Percentiles rank a stretch among this genome's conserved stretches.
Conservation (phyloP, 1,140 invertebrate genomes). For the Nephila pilipes region DNA sequence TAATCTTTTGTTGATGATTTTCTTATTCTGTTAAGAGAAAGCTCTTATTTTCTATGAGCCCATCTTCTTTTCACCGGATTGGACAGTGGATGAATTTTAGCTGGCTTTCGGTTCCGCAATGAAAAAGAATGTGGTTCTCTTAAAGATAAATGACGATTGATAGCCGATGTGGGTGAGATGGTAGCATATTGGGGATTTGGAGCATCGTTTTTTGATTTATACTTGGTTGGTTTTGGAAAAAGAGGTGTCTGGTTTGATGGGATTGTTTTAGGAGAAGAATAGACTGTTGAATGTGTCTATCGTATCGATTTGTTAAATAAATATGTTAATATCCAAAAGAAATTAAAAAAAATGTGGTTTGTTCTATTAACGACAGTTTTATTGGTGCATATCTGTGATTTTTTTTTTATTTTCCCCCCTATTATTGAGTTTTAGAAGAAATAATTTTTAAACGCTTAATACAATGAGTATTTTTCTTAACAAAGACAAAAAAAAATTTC, state of each 20-base stretch:
- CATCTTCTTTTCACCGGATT: not conserved
- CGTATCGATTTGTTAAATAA: not conserved
- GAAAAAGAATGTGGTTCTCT: not conserved
- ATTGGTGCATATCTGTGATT: not conserved
- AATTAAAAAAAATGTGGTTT: not conserved
- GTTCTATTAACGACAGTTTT: not conserved
- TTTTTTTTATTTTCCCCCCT: not conserved
- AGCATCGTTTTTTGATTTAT: not conserved
- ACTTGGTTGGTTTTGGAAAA: not conserved
- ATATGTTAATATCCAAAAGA: not conserved
- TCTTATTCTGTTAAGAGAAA: constrained; percentile 19
- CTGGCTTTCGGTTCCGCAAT: not conserved
- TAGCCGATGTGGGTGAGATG: not conserved
- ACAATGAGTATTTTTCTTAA: not conserved
- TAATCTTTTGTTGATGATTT: constrained; percentile 1
- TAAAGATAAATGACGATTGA: not conserved
- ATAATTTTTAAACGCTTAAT: not conserved
- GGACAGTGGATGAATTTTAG: not conserved
- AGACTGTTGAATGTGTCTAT: not conserved
- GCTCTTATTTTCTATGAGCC: constrained; percentile 14
- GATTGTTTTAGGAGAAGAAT: not conserved
- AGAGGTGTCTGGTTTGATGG: not conserved
- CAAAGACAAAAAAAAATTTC: not conserved
- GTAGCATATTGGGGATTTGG: not conserved
- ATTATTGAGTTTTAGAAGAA: not conserved